These are phyloP conservation scores for Ophion ventricosus DNA, from an alignment of 2,888 invertebrate genomes.

Conservation along the genomic window DNA sequence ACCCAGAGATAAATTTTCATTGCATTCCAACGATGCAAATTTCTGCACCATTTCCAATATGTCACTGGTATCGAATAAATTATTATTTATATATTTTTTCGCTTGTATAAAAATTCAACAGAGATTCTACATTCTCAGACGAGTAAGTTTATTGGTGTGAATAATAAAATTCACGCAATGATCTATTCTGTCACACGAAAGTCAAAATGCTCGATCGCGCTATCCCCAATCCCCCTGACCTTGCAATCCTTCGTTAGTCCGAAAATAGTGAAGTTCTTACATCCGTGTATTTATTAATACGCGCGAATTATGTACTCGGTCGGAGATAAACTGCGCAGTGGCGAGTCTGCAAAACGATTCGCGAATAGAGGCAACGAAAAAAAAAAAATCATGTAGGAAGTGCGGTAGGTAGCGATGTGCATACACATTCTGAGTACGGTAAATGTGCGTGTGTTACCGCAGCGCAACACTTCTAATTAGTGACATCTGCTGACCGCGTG, in stretches of 20 bases:
- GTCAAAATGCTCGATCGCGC: not conserved
- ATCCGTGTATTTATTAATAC: not conserved
- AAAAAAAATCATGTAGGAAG: conserved; percentile 51
- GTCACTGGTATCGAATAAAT: not conserved
- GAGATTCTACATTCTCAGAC: not conserved
- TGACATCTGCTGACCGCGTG: conserved; percentile 62
- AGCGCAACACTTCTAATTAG: conserved; percentile 59
- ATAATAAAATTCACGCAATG: not conserved
- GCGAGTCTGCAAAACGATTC: conserved; percentile 43
- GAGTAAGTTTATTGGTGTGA: not conserved
- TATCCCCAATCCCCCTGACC: not conserved
- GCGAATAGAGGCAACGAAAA: not conserved
- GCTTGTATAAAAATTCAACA: not conserved
- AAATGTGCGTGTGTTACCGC: conserved; percentile 58
- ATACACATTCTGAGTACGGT: conserved; percentile 48
- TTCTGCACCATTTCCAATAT: not conserved
- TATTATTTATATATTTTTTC: not conserved
- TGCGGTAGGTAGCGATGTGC: conserved; percentile 23
- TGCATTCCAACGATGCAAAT: no score
- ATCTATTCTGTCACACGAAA: not conserved
- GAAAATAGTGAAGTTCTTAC: not conserved
- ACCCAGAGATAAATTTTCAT: no score
- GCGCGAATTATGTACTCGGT: conserved; percentile 23
- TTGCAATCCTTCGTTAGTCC: not conserved
- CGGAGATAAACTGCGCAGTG: conserved; percentile 24